Percentiles rank a stretch among this genome's conserved stretches.
These are phyloP conservation scores for Tiphia femorata DNA, from an alignment of 2,888 invertebrate species.

Conservation along the genomic window DNA sequence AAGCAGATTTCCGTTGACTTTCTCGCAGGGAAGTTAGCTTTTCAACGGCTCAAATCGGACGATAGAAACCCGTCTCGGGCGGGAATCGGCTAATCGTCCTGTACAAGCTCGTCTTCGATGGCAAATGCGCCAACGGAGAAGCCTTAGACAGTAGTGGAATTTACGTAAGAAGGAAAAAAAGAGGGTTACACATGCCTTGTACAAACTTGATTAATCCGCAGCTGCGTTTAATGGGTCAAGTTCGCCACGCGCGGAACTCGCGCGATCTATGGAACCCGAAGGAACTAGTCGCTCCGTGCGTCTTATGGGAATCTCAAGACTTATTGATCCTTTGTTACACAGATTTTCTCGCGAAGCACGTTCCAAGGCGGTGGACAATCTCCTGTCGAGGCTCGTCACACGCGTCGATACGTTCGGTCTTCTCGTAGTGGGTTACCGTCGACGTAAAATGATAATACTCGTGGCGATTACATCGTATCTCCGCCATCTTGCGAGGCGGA, in stretches of 20 bases:
- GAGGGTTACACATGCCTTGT: constrained; percentile 26
- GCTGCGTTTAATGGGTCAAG: constrained; percentile 48
- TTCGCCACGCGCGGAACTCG: constrained; percentile 28
- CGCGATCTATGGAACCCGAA: background rate
- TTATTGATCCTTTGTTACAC: too few species aligned
- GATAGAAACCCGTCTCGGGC: constrained; percentile 12
- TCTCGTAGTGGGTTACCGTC: too few species aligned
- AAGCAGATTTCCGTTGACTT: too few species aligned
- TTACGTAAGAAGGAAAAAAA: constrained; percentile 46
- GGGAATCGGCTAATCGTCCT: constrained; percentile 14
- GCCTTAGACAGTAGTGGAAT: constrained; percentile 36
- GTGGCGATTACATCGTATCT: too few species aligned
- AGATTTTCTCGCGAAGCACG: too few species aligned
- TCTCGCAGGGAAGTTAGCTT: too few species aligned
- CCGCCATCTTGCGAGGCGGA: too few species aligned
- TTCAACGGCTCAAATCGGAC: background rate
- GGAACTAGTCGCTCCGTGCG: background rate
- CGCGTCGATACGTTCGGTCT: background rate
- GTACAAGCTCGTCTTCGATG: constrained; percentile 14
- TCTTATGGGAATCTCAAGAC: too few species aligned
- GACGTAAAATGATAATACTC: too few species aligned
- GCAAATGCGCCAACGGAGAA: constrained; percentile 31
- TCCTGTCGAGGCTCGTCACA: background rate
- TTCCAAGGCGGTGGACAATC: background rate
- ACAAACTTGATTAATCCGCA: constrained; percentile 47